Evolutionary conservation across 2,113 vertebrate genomes (phyloP).

Genomic region (Azemiops feae): DNA sequence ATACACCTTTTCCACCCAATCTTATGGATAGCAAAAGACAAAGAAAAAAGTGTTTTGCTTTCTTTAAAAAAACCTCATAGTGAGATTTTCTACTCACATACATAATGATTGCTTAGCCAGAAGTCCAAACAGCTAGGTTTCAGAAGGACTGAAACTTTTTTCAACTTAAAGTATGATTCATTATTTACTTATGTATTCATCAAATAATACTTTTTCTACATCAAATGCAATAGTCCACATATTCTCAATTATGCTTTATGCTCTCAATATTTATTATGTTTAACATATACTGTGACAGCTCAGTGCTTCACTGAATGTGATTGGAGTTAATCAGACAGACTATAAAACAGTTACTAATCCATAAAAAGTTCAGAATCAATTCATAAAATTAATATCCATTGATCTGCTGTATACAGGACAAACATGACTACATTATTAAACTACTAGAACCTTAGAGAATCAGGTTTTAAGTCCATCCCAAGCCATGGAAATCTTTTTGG

Average conservation of each 20-base stretch:
- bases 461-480: background rate
- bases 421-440: background rate
- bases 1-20: constrained; percentile 14
- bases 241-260: accelerated
- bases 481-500: background rate
- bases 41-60: constrained; percentile 28
- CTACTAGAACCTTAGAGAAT: background rate
- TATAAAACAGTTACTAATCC: constrained; percentile 11
- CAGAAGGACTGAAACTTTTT: constrained; percentile 10
- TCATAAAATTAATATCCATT: background rate
- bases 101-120: background rate
- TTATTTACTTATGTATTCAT: background rate
- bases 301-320: background rate
- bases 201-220: background rate
- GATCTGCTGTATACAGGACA: background rate
- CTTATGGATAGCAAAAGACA: background rate
- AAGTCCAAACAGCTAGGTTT: constrained; percentile 18
- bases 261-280: background rate
- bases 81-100: background rate
- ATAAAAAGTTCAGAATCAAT: constrained; percentile 2
- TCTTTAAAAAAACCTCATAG: background rate
- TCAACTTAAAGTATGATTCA: background rate
- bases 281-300: background rate
- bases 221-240: background rate
- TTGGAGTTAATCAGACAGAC: background rate